Evolutionary conservation across 2,888 invertebrate genomes (phyloP).

Genomic region (Enoplolaimus lenunculus): DNA sequence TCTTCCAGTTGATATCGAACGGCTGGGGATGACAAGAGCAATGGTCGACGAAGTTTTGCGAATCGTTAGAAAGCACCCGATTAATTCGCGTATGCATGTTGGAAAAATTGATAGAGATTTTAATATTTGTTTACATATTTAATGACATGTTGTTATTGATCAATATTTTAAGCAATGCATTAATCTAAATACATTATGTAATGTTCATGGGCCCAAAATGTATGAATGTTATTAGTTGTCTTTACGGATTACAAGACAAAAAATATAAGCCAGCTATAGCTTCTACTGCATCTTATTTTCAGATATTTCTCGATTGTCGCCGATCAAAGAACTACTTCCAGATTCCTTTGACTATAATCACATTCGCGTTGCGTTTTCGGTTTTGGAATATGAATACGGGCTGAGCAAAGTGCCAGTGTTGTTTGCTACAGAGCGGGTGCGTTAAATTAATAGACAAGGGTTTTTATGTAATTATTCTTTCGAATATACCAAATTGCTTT

Average conservation of each 20-base stretch:
- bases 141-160: not conserved
- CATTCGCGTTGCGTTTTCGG: constrained; percentile 12
- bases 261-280: no score
- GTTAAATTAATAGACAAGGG: no score
- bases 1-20: constrained; percentile 29
- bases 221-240: no score
- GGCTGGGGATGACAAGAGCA: constrained; percentile 25
- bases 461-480: no score
- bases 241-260: no score
- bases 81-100: constrained; percentile 14
- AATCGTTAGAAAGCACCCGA: constrained; percentile 21
- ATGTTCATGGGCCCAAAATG: no score
- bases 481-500: no score
- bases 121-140: no score
- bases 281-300: no score
- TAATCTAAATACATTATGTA: no score
- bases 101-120: no score
- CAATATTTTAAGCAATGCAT: no score
- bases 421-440: not conserved
- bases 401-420: not conserved
- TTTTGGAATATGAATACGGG: constrained; percentile 19
- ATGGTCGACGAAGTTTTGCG: constrained; percentile 24
- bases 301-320: constrained; percentile 30
- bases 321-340: constrained; percentile 30
- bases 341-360: constrained; percentile 18